Evolutionary conservation across 2,797 vertebrate species (phyloP), one percentile per base, ranked within the genome.

Genomic region (Echiichthys vipera): DNA sequence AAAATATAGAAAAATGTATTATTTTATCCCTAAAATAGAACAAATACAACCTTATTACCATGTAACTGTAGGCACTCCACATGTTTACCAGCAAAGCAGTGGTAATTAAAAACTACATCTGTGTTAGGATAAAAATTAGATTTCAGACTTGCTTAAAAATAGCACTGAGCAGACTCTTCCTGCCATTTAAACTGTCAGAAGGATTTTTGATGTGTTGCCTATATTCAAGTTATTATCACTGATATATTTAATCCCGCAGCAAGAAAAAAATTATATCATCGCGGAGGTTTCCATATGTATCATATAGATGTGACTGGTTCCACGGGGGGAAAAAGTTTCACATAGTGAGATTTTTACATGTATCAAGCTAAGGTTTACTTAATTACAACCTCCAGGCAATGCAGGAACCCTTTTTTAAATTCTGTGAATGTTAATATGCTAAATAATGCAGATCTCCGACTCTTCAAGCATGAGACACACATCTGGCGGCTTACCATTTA

Each of bases 371-470:
- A 99, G 97, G 97, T 99, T 99, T 99, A 99, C 97, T 99, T 99
- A 99, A 99, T 99, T 99, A 96, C 97, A 99, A 97, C 96, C 98
- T 98, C 89, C 92, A 97, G 98, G 98, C 98, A 95, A 98, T 94
- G 96, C 96, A 97, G 95, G 96, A 96, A 92, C 93, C 96, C 96
- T 97, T 97, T 99, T 99, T 97, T 96, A 98, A 98, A 99, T 99
- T 99, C 97, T 98, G 96, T 96, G 97, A 98, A 98, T 98, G 97
- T 99, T 99, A 98, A 98, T 99, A 99, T 99, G 98, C 98, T 99
- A 99, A 99, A 99, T 99, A 99, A 99, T 99, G 98, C 98, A 99
- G 97, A 98, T 97, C 97, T 96, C 96, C 92, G 91, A 96, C 97
- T 98, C 97, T 97, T 98, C 97, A 98, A 99, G 96, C 98, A 97